Percentiles rank a stretch among this genome's conserved stretches.
phyloP scores from a whole-genome alignment of 2,888 invertebrate species.

The Crepidodera aurea region DNA sequence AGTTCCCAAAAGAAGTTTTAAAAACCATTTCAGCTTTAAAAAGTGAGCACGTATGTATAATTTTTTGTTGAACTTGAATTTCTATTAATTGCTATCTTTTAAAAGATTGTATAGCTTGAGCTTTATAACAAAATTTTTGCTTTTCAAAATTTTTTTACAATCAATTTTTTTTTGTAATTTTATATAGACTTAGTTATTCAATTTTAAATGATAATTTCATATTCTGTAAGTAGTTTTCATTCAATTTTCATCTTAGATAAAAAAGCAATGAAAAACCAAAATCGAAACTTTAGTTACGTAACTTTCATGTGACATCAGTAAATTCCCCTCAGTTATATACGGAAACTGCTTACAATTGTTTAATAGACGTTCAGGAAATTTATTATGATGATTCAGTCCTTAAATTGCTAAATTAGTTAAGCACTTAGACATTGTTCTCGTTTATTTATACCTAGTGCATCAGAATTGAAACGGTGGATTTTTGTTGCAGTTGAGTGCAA shows the following conservation, averaged over 20 bases:
- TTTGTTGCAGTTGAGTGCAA: not conserved
- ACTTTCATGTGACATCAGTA: conserved; percentile 17
- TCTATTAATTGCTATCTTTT: conserved; percentile 7
- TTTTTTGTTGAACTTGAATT: conserved; percentile 3
- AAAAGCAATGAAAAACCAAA: not conserved
- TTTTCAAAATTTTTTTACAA: not conserved
- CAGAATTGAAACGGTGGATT: not conserved
- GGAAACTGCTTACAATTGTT: conserved; percentile 25
- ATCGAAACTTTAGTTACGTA: conserved; percentile 34
- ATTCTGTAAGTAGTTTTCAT: not conserved
- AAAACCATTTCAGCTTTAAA: conserved; percentile 4
- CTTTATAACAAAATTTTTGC: not conserved
- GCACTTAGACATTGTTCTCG: not conserved
- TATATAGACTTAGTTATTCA: too few relatives aligned
- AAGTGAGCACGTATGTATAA: conserved; percentile 16
- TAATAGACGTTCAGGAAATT: conserved; percentile 10
- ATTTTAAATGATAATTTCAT: not conserved
- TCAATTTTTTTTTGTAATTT: not conserved
- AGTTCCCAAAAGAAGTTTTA: conserved; percentile 1
- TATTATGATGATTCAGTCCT: conserved; percentile 7
- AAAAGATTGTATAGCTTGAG: not conserved
- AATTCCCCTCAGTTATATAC: conserved; percentile 23
- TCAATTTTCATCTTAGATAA: not conserved
- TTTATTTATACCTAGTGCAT: not conserved
- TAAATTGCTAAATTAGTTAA: conserved; percentile 14